Conservation (phyloP, 2,113 vertebrate species). For the Lagenorhynchus albirostris region DNA sequence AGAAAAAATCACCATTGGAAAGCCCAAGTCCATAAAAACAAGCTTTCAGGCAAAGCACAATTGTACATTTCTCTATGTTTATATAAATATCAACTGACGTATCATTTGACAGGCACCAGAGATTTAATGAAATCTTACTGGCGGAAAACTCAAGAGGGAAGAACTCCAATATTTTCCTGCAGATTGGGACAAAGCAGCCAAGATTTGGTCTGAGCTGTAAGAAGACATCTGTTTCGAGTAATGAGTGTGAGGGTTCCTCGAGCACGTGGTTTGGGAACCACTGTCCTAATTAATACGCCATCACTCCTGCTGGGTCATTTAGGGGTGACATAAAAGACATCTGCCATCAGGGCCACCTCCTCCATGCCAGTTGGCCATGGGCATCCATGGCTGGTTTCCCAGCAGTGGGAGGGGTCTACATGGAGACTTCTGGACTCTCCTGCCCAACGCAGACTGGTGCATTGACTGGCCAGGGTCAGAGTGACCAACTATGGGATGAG, state of each 20-base stretch:
- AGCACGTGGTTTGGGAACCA: background rate
- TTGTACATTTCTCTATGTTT: background rate
- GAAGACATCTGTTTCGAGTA: background rate
- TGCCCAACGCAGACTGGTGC: background rate
- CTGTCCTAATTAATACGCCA: background rate
- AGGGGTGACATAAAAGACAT: background rate
- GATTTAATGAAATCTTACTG: background rate
- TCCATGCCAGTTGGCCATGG: rapidly evolving
- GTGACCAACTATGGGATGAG: background rate
- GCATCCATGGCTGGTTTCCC: background rate
- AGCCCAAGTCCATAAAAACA: background rate
- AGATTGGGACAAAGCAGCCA: background rate
- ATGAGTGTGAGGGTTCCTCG: rapidly evolving
- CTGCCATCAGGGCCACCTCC: background rate
- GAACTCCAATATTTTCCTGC: background rate
- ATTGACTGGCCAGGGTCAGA: background rate
- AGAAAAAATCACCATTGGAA: background rate
- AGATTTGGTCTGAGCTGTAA: background rate
- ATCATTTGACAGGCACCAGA: background rate
- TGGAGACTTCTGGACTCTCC: background rate
- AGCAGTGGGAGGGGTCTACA: background rate
- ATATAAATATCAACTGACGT: background rate
- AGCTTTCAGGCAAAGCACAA: background rate
- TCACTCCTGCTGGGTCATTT: background rate
- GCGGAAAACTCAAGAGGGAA: background rate